These are phyloP conservation scores for Mustela lutreola DNA, from an alignment of 2,113 vertebrate species.

Conservation along the genomic window DNA sequence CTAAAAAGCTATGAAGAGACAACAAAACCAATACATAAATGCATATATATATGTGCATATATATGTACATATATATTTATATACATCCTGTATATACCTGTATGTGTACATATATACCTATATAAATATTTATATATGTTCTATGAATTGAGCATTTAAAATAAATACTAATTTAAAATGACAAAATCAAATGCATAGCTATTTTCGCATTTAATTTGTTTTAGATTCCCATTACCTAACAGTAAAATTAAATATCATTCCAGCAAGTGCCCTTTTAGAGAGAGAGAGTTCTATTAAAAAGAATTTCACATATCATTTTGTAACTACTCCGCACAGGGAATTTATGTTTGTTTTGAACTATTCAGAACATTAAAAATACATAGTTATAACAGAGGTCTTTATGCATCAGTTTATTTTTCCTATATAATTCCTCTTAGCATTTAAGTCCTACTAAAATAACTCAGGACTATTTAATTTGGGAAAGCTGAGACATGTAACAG, in stretches of 20 bases:
- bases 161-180: conserved; percentile 21
- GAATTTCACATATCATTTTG: not conserved
- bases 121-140: not conserved
- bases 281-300: conserved; percentile 22
- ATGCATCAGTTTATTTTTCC: not conserved
- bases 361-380: conserved; percentile 19
- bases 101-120: not conserved
- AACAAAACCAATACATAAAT: not conserved
- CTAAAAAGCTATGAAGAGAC: not conserved
- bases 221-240: conserved; percentile 28
- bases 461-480: conserved; percentile 39
- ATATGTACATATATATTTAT: not conserved
- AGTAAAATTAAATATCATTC: not conserved
- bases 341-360: conserved; percentile 31
- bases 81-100: not conserved
- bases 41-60: not conserved
- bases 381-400: not conserved
- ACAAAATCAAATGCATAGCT: conserved; percentile 21
- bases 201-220: conserved; percentile 13
- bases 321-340: not conserved
- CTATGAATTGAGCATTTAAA: not conserved
- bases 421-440: not conserved
- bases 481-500: not conserved
- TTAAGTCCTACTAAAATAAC: conserved; percentile 31
- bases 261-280: not conserved